Conservation (phyloP, 2,888 invertebrate genomes). For the Hyposoter didymator region DNA sequence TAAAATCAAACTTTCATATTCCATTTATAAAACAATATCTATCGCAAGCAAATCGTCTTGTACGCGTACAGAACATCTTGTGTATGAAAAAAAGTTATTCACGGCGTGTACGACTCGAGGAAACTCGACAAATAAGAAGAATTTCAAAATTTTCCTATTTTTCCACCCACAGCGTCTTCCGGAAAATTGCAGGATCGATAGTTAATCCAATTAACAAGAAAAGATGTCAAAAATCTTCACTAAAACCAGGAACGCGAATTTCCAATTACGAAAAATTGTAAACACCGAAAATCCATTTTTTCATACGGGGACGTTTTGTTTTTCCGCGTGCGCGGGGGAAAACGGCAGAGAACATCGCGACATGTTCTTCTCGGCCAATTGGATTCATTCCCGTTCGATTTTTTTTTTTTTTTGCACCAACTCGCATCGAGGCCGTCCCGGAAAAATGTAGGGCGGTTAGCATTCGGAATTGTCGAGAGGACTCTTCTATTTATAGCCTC, state of each 20-base stretch:
- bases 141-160: too few species aligned
- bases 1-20: constrained; percentile 66
- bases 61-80: constrained; percentile 9
- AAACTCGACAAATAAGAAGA: not conserved
- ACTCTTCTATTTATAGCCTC: not conserved
- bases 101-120: constrained; percentile 32
- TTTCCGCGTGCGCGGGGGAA: not conserved
- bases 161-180: too few species aligned
- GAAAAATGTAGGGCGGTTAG: constrained; percentile 10
- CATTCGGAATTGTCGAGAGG: constrained; percentile 28
- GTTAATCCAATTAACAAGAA: too few species aligned
- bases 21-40: constrained; percentile 9
- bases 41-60: constrained; percentile 12
- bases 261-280: too few species aligned
- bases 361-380: not conserved
- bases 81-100: constrained; percentile 26
- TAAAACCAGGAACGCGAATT: too few species aligned
- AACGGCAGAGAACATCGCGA: not conserved
- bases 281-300: too few species aligned
- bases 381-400: not conserved
- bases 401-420: not conserved
- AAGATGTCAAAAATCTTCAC: too few species aligned
- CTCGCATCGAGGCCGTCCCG: not conserved
- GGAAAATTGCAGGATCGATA: too few species aligned
- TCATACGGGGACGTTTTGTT: too few species aligned